Evolutionary conservation across 2,113 vertebrate species (phyloP).

Genomic region (Octodon degus): DNA sequence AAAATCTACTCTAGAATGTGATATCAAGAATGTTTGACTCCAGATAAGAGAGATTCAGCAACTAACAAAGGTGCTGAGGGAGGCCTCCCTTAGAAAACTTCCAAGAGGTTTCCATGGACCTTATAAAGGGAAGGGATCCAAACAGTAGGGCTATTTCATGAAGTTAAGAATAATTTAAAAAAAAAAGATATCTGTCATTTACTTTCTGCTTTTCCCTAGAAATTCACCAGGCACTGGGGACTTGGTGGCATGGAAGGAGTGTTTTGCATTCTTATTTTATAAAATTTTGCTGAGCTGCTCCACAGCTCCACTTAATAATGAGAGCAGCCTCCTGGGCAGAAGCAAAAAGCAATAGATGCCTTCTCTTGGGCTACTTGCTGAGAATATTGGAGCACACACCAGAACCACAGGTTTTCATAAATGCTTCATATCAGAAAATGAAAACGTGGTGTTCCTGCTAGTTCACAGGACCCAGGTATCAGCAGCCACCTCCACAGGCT

Average conservation of each 20-base stretch:
- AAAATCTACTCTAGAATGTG: background rate
- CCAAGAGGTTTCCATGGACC: background rate
- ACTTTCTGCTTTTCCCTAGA: background rate
- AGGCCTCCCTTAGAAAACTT: background rate
- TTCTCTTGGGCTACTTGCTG: background rate
- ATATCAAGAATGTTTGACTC: background rate
- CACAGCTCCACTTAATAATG: background rate
- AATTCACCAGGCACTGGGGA: background rate
- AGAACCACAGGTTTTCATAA: slow-evolving; percentile 54
- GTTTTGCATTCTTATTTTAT: background rate
- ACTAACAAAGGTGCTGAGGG: fast-evolving
- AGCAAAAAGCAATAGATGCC: background rate
- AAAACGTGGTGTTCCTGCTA: background rate
- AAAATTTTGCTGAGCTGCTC: background rate
- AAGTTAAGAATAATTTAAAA: background rate
- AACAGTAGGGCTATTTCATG: background rate
- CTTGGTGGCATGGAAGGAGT: background rate
- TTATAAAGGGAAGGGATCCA: background rate
- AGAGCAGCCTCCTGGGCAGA: background rate
- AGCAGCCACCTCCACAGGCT: slow-evolving; percentile 54
- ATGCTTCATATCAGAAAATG: slow-evolving; percentile 59
- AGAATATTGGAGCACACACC: slow-evolving; percentile 12
- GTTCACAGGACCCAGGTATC: background rate
- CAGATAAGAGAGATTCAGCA: background rate
- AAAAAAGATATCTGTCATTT: background rate